phyloP scores from a whole-genome alignment of 2,797 vertebrate species.

The Chloroceryle inda region DNA sequence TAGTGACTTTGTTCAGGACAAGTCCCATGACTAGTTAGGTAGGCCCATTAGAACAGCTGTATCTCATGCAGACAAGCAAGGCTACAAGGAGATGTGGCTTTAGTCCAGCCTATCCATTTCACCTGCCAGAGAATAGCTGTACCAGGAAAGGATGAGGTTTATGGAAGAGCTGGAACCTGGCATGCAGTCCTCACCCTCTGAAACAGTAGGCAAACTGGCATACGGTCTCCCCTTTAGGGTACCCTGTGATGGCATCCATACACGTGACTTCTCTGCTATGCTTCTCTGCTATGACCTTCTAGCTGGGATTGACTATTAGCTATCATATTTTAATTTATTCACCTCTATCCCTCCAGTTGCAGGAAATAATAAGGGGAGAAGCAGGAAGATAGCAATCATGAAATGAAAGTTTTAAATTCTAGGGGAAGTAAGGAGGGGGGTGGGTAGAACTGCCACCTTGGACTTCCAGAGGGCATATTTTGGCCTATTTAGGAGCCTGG shows the following conservation, averaged over 20 bases:
- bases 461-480: no score
- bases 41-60: background rate
- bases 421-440: no score
- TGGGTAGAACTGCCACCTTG: no score
- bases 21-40: fast-evolving
- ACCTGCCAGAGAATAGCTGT: background rate
- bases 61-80: background rate
- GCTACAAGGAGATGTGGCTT: background rate
- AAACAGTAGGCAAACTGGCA: background rate
- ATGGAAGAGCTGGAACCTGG: background rate
- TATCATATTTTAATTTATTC: background rate
- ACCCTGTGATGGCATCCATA: background rate
- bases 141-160: background rate
- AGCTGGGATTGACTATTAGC: background rate
- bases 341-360: no score
- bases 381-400: no score
- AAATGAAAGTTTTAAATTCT: no score
- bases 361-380: no score
- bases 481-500: no score
- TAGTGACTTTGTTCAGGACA: background rate
- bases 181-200: fast-evolving
- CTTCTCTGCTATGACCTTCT: background rate
- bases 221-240: fast-evolving
- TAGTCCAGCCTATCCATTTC: background rate
- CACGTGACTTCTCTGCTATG: background rate